These are phyloP conservation scores for Catharus minimus DNA, from an alignment of 2,113 vertebrate species.

Conservation along the genomic window DNA sequence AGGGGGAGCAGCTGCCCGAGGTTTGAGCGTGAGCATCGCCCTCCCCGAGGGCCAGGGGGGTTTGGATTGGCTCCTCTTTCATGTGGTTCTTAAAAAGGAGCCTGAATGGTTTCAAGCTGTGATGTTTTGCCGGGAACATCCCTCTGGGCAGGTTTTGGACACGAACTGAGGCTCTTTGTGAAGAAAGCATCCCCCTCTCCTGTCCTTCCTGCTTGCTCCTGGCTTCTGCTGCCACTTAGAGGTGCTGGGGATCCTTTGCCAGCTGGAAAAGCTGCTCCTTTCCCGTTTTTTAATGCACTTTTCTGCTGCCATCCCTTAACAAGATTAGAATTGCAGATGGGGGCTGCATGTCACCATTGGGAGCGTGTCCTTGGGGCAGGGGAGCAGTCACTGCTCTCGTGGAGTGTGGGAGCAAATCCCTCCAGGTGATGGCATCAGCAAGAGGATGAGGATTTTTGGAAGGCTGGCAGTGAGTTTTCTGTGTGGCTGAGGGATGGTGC, in stretches of 20 bases:
- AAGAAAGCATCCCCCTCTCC: not conserved
- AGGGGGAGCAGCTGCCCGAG: fast-evolving
- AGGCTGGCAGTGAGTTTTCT: not conserved
- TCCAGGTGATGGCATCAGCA: not conserved
- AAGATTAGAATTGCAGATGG: not conserved
- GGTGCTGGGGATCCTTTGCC: slow-evolving; percentile 2
- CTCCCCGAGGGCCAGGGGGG: not conserved
- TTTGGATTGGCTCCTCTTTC: not conserved
- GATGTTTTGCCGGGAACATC: fast-evolving
- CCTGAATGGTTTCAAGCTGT: not conserved
- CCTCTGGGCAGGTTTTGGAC: slow-evolving; percentile 26
- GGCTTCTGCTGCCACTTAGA: not conserved
- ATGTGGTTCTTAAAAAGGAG: not conserved
- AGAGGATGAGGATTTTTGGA: not conserved
- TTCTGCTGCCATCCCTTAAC: not conserved
- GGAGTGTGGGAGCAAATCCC: not conserved
- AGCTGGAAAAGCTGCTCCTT: not conserved
- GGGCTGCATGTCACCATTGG: fast-evolving
- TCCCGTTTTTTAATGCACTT: too few relatives aligned
- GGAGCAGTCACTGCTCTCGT: not conserved
- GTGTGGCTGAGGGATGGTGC: fast-evolving
- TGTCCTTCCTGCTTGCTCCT: not conserved
- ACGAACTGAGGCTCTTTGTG: not conserved
- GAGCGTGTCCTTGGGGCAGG: not conserved
- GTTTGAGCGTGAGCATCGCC: fast-evolving